Percentiles rank a stretch among this genome's conserved stretches.
These are phyloP conservation scores for Ariopsis seemanni DNA, from an alignment of 2,113 vertebrate species.

Conservation along the genomic window DNA sequence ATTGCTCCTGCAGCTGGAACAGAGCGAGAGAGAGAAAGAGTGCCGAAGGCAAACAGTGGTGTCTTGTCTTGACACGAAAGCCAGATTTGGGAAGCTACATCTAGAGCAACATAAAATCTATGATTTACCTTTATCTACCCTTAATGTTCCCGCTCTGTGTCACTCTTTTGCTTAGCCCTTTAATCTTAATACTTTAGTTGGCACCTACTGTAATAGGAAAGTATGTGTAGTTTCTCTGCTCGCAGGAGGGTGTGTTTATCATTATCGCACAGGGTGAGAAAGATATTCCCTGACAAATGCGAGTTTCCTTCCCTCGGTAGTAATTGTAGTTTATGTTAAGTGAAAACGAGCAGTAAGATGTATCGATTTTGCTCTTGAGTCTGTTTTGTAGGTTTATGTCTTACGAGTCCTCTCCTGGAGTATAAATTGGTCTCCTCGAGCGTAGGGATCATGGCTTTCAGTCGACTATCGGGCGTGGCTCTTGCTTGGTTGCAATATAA, in stretches of 20 bases:
- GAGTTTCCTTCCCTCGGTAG: constrained; percentile 40
- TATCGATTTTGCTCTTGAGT: constrained; percentile 52
- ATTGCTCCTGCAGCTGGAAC: constrained; percentile 3
- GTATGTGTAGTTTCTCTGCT: background rate
- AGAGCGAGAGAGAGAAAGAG: constrained; percentile 6
- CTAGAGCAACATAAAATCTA: constrained; percentile 53
- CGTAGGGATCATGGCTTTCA: no score
- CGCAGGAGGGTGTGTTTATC: constrained; percentile 25
- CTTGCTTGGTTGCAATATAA: background rate
- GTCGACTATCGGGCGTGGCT: background rate
- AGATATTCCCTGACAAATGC: constrained; percentile 62
- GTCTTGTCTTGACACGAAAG: constrained; percentile 61
- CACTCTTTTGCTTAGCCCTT: constrained; percentile 12
- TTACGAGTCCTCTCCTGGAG: constrained; percentile 36
- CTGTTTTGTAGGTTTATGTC: constrained; percentile 48
- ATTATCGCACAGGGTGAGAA: constrained; percentile 30
- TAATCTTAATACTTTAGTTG: constrained; percentile 22
- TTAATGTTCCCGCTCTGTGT: constrained; percentile 47
- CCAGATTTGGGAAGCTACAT: constrained; percentile 48
- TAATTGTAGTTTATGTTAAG: constrained; percentile 59
- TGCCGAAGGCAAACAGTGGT: background rate
- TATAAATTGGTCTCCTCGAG: no score
- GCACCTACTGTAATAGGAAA: constrained; percentile 18
- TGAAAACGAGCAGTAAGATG: constrained; percentile 51
- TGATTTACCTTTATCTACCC: constrained; percentile 55